Base-by-base conservation (phyloP, 2,113 vertebrate genomes). In the Felis catus region DNA sequence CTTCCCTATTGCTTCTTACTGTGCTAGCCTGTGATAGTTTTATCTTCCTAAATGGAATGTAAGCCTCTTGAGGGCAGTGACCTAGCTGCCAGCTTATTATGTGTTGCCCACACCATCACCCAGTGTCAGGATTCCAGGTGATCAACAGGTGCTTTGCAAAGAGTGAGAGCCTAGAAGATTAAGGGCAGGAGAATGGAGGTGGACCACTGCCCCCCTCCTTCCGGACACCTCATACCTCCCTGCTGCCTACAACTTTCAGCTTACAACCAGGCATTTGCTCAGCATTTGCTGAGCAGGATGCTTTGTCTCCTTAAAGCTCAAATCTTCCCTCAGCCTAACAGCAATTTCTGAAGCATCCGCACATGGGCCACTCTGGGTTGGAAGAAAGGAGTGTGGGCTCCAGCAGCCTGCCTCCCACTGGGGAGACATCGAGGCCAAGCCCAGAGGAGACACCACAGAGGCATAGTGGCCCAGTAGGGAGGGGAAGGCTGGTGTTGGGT, bases 141-240 rank as follows among this genome's bases (percentile, higher is more conserved):
- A 36, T 94, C 95, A 45, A 65, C 51, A 61, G 45, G 66, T 94
- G 55, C 13, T 87, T 96, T 95, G 14, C 87, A 86, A 94, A 82
- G 51, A 83, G 45, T 33, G 23, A 95, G 15, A 95, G n/a, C 19
- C 31, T 48, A 73, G 82, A 8, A 31, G 79, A 92, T 61, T 0
- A 0, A 41, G 85, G 68, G 18, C 48, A 33, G 61, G 79, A 85
- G 65, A 90, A 45, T 48, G 95, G 63, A 48, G 85, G 85, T 0
- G 0, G 33, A 36, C 16, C 33, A n/a, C 5, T 63, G 27, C 7
- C 41, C 12, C 12, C 11, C 15, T 91, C 92, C 31, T 51, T 91
- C 14, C 12, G 63, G 55, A 18, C 53, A 83, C 5, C 41, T 85
- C 58, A 0, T 53, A 74, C 18, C 55, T 97, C 95, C 39, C 10